Conservation (phyloP, 1,140 invertebrate genomes). For the Drosophila cardini region DNA sequence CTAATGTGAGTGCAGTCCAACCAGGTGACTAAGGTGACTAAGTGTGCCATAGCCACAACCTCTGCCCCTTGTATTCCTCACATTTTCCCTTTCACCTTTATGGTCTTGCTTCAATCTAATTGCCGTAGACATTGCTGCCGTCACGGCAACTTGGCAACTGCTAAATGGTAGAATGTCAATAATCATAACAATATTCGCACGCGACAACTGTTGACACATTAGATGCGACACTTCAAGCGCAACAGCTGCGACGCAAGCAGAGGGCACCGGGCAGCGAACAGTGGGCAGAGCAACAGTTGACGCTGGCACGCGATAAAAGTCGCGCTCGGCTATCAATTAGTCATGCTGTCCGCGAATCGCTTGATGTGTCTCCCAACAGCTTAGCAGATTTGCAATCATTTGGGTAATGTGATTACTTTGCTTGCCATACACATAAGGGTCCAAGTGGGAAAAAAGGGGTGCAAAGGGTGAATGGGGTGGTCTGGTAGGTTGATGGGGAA, state of each 20-base stretch:
- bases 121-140: background rate
- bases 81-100: background rate
- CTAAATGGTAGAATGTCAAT: constrained; percentile 27
- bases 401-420: background rate
- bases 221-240: constrained; percentile 9
- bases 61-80: background rate
- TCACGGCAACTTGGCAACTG: background rate
- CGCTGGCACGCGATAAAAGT: constrained; percentile 70
- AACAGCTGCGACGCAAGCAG: constrained; percentile 5
- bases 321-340: constrained; percentile 41
- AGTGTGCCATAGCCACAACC: background rate
- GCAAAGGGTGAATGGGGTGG: background rate
- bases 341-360: constrained; percentile 16
- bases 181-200: constrained; percentile 51
- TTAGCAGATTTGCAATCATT: background rate
- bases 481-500: background rate
- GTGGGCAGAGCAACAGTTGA: constrained; percentile 16
- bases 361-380: background rate
- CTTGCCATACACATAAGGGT: background rate
- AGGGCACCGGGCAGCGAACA: background rate
- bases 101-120: background rate
- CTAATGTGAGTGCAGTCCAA: constrained; percentile 18
- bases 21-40: constrained; percentile 33
- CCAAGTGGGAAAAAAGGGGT: background rate
- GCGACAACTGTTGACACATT: constrained; percentile 72